phyloP scores from a whole-genome alignment of 2,113 vertebrate species.

The Pseudonaja textilis region DNA sequence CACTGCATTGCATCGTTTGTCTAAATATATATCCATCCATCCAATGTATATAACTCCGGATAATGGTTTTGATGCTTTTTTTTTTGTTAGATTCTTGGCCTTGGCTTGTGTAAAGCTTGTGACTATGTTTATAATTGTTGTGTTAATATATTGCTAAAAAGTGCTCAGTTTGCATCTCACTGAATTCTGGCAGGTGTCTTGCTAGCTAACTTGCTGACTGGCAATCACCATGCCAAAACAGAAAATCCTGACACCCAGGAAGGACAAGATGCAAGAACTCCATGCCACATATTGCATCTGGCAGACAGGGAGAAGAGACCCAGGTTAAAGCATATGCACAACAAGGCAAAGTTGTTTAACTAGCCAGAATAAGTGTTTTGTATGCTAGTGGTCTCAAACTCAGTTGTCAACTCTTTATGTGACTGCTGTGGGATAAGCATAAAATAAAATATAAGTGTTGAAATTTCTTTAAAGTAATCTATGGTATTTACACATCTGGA shows the following conservation, averaged over 20 bases:
- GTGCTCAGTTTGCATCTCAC: not conserved
- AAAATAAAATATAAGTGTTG: not conserved
- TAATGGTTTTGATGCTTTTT: not conserved
- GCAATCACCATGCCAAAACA: not conserved
- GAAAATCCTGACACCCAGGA: not conserved
- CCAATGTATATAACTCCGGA: not conserved
- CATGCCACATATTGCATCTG: not conserved
- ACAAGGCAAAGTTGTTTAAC: not conserved
- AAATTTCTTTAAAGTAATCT: not conserved
- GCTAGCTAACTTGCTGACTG: not conserved
- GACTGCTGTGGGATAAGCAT: not conserved
- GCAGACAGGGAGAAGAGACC: not conserved
- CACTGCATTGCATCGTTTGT: not conserved
- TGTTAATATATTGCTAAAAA: not conserved
- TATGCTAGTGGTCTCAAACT: not conserved
- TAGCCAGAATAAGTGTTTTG: not conserved
- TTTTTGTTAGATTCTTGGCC: not conserved
- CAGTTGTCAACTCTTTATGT: not conserved
- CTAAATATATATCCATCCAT: not conserved
- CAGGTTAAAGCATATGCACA: not conserved
- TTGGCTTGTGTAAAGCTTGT: not conserved
- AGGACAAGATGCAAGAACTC: not conserved
- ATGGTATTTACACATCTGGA: not conserved
- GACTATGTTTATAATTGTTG: not conserved
- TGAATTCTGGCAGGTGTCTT: not conserved